Base-by-base conservation (phyloP, 2,797 vertebrate genomes). In the Pagetopsis macropterus region DNA sequence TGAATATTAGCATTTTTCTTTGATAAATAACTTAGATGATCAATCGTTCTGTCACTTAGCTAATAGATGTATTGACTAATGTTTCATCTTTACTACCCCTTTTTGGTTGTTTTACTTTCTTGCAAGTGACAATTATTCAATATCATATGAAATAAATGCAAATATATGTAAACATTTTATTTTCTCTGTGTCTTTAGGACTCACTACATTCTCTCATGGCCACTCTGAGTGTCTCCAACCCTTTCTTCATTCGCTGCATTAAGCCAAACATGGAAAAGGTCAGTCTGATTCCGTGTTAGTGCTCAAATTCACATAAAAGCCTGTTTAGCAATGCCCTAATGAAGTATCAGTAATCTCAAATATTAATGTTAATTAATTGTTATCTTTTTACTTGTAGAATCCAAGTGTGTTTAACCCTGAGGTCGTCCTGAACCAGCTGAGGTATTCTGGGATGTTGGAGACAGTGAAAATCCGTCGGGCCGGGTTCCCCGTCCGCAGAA, bases 171-270 rank as follows among this genome's bases (percentile, higher is more conserved):
- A 41, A n/a, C 44, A 11, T 70, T 37, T 19, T 37, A 10, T 19
- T n/a, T 12, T 46, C 48, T 80, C 13, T 44, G 31, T 83, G 75
- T 73, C 76, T 54, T 56, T 71, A 85, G 97, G 97, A 98, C 87
- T 98, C 97, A 31, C 95, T 98, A 52, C 97, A 98, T 72, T 94
- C 97, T 23, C 90, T 98, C 71, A 98, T 98, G 97, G 96, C 95
- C 65, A 96, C 96, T 0, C 94, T 98, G 68, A 97, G 95, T 74
- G 94, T 95, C 12, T 98, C 96, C 78, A 98, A 98, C 84, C 97
- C 97, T 0, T 97, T 98, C 89, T 98, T 98, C 88, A 96, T 98
- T 70, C 97, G 97, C 83, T 98, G 97, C 90, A 97, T 98, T 88
- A 98, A 98, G 81, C 96, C 97, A 87, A 98, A 98, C 87, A 96